A percentile compares a stretch with the other conserved stretches of the same genome.
Conservation (phyloP, 2,113 vertebrate species). For the Geococcyx californianus region DNA sequence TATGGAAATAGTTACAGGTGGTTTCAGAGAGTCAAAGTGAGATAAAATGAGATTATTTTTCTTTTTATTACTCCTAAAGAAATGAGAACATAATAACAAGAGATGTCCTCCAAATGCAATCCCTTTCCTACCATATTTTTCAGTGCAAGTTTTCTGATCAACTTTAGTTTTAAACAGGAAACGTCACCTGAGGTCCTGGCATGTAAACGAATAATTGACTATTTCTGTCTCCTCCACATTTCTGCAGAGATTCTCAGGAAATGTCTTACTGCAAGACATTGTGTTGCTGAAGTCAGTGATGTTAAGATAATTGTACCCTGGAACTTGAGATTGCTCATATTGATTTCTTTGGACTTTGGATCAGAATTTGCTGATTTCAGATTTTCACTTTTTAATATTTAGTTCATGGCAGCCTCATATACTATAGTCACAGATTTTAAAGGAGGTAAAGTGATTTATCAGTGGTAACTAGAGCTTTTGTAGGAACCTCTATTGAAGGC, state of each 20-base stretch:
- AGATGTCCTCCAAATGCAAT: not conserved
- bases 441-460: not conserved
- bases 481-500: not conserved
- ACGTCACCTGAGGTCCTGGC: not conserved
- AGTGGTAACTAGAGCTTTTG: not conserved
- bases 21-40: not conserved
- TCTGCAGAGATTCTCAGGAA: not conserved
- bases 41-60: not conserved
- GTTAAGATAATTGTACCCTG: not conserved
- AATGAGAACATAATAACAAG: not conserved
- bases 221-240: not conserved
- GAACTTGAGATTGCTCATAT: not conserved
- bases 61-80: not conserved
- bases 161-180: not conserved
- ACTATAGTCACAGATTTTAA: not conserved
- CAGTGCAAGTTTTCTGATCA: not conserved
- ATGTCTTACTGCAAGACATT: not conserved
- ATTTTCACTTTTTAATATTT: not conserved
- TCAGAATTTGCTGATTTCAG: not conserved
- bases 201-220: not conserved
- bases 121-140: not conserved
- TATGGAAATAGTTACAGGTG: not conserved
- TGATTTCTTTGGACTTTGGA: not conserved
- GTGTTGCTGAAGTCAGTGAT: not conserved
- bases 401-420: not conserved